Base-by-base conservation (phyloP, 2,888 invertebrate species). In the Synergus umbraculus region DNA sequence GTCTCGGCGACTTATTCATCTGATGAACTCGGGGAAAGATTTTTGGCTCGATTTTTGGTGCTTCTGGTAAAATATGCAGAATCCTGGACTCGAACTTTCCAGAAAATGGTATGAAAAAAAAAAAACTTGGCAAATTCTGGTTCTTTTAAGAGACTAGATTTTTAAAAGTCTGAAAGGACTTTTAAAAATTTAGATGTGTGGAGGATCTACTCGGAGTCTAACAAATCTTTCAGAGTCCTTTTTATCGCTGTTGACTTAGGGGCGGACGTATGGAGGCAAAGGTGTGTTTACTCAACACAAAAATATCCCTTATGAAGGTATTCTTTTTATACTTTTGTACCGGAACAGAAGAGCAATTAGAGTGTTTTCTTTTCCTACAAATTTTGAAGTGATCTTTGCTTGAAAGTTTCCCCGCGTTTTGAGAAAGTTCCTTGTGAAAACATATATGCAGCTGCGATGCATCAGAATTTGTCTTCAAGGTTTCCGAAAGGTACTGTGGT, bases 331-430 rank as follows among this genome's bases (percentile, higher is more conserved):
- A 49, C 46, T 46, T 69, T 69, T 49, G 44, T 67, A 22, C 18
- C 67, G 49, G 29, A 69, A 69, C 69, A 69, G 29, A 49, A 49
- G 69, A 69, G 69, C 49, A 69, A 69, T 73, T 73, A 54, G 73
- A 54, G 54, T 73, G 73, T 73, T 73, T 73, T 73, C 73, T 73
- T 54, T 73, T n/a, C 54, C 18, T 49, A 73, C 29, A 54, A 29
- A 73, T 41, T 73, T 58, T 58, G 37, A 69, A 22, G 7, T 46
- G 44, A 49, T 54, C 15, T 29, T 46, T 49, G 29, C 46, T 54
- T 73, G 41, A 54, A 73, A 73, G 54, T 54, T 58, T 73, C 37
- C 54, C 54, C 73, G 41, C 12, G 37, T 73, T 73, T 54, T 41
- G 54, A 54, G 73, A 54, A 73, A 73, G 54, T 54, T 73, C 54